Evolutionary conservation across 2,113 vertebrate species (phyloP), one percentile per base, ranked within the genome.

Genomic region (Axis porcinus): DNA sequence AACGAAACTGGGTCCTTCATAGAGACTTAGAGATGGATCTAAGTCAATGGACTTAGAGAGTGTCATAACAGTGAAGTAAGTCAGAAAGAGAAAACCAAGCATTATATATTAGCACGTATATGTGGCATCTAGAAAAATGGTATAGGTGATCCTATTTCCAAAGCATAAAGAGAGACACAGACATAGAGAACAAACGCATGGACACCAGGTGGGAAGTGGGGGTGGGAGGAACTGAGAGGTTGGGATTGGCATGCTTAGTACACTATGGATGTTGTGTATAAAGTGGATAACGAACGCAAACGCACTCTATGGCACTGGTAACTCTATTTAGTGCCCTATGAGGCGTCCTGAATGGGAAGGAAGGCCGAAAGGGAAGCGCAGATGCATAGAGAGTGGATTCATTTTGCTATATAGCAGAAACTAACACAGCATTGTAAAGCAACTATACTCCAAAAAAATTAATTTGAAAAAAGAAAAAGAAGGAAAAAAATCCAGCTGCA

Each of bases 1-100:
- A 74, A 25, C 0, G 0, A 74, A 25, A 43, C 11, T 43, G 36
- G 70, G 21, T 74, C 36, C 36, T 40, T 43, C 36, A 43, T 0
- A 74, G 21, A 40, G 21, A 7, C 14, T 67, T 67, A 67, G 7
- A n/a, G 33, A n/a, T 67, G 16, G 16, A n/a, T 10, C 33, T n/a
- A 67, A n/a, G 36, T 25, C 6, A 21, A 25, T 25, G 67, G 21
- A 13, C 67, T 40, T 74, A 13, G 9, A 70, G n/a, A 23, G 67
- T 40, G 36, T 36, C 64, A 25, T 21, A 74, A 40, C 36, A 25
- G 64, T 74, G 36, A 40, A 13, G 11, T 23, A 40, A 74, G 67
- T 40, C 5, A 25, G 67, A 40, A 74, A 74, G 67, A 40, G 10
- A 40, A 74, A 74, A 40, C 30, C 21, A 74, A 74, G 21, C 25